Conservation (phyloP, 1,140 invertebrate species). For the Zeugodacus cucurbitae region DNA sequence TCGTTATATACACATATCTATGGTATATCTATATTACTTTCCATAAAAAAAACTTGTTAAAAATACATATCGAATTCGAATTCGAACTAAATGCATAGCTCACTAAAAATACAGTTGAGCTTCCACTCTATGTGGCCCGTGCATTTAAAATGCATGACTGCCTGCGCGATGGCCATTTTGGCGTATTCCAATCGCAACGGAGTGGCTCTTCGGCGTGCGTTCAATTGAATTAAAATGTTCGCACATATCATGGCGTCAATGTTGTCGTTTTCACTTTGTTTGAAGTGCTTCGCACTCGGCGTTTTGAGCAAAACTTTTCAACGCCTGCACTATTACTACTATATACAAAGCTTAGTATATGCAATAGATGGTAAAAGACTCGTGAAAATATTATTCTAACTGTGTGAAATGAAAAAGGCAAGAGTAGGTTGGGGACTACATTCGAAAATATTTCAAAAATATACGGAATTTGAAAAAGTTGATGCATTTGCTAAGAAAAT, state of each 20-base stretch:
- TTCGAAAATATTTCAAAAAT: no score
- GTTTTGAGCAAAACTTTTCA: no score
- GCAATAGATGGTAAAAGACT: no score
- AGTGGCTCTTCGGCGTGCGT: constrained; percentile 12
- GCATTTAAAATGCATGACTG: constrained; percentile 30
- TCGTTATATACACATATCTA: neutral
- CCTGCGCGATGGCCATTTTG: neutral
- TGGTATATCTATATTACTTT: neutral
- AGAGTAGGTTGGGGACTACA: no score
- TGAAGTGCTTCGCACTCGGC: no score
- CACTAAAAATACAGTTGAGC: neutral
- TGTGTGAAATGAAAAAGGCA: no score
- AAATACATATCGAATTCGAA: neutral
- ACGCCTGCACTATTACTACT: no score
- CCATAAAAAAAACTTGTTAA: neutral
- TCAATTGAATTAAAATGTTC: constrained; percentile 25
- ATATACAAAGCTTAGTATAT: no score
- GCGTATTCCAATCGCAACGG: constrained; percentile 23
- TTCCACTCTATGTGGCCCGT: neutral
- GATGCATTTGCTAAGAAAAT: no score
- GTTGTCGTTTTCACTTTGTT: neutral
- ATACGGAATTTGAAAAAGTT: no score
- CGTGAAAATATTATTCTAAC: no score
- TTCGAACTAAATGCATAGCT: neutral
- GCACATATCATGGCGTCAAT: neutral